A percentile compares a stretch with the other conserved stretches of the same genome.
These are phyloP conservation scores for Vulpes lagopus DNA, from an alignment of 2,113 vertebrate species.

Conservation along the genomic window DNA sequence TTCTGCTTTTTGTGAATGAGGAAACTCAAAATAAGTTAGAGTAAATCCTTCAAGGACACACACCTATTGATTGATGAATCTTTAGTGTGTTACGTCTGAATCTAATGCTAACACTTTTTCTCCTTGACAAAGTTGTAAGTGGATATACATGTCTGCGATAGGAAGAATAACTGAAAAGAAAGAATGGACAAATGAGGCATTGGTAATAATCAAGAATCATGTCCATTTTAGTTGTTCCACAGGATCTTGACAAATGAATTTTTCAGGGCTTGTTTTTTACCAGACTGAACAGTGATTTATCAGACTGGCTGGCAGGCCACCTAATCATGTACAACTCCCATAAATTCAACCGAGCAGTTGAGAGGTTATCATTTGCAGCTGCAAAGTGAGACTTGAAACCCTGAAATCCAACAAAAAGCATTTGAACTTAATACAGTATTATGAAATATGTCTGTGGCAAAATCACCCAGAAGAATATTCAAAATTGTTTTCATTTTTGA, in stretches of 20 bases:
- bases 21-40: neutral
- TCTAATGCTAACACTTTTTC: neutral
- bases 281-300: neutral
- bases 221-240: neutral
- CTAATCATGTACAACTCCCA: neutral
- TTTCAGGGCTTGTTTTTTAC: constrained; percentile 5
- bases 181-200: neutral
- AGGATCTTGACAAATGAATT: neutral
- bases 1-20: neutral
- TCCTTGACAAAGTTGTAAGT: neutral
- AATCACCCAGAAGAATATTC: constrained; percentile 19
- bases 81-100: neutral
- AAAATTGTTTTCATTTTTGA: constrained; percentile 56
- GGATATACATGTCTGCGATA: too few species aligned
- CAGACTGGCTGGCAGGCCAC: neutral
- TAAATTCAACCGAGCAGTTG: neutral
- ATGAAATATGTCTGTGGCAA: constrained; percentile 54
- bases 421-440: constrained; percentile 50
- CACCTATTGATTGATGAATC: neutral
- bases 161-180: neutral
- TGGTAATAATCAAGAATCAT: neutral
- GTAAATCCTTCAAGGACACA: neutral
- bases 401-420: constrained; percentile 20
- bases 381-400: constrained; percentile 12
- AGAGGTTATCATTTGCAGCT: constrained; percentile 26